These are phyloP conservation scores for Drosophila multiciliata DNA, from an alignment of 2,888 invertebrate species.

Conservation along the genomic window DNA sequence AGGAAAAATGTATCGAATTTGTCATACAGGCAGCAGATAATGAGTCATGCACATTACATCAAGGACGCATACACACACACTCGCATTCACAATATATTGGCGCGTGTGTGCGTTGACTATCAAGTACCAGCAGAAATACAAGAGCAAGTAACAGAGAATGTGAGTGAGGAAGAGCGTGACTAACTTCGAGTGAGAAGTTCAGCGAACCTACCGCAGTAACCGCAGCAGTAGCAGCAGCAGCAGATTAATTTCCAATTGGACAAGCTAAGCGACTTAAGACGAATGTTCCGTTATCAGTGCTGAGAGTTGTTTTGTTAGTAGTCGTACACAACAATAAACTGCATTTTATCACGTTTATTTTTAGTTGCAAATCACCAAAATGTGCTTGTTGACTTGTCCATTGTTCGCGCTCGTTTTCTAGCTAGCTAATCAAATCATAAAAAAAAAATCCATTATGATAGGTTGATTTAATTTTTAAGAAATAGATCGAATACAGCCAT, in stretches of 20 bases:
- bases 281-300: constrained; percentile 37
- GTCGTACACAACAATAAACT: constrained; percentile 50
- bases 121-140: constrained; percentile 45
- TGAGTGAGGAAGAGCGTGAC: background rate
- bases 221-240: constrained; percentile 30
- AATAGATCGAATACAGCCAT: constrained; percentile 24
- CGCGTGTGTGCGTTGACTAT: constrained; percentile 25
- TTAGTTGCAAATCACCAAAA: constrained; percentile 70
- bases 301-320: constrained; percentile 27
- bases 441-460: constrained; percentile 5
- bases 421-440: constrained; percentile 13
- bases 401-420: constrained; percentile 28
- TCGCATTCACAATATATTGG: background rate
- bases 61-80: constrained; percentile 39
- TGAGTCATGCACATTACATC: constrained; percentile 40
- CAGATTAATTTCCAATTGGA: constrained; percentile 66
- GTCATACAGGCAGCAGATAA: constrained; percentile 33
- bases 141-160: constrained; percentile 2
- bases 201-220: constrained; percentile 61
- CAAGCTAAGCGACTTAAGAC: constrained; percentile 43
- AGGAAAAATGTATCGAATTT: constrained; percentile 22
- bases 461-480: constrained; percentile 12
- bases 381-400: constrained; percentile 20
- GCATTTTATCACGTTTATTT: constrained; percentile 79
- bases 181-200: constrained; percentile 49